Percentiles rank a stretch among this genome's conserved stretches.
phyloP scores from a whole-genome alignment of 2,888 invertebrate genomes.

The Trachelus tabidus region DNA sequence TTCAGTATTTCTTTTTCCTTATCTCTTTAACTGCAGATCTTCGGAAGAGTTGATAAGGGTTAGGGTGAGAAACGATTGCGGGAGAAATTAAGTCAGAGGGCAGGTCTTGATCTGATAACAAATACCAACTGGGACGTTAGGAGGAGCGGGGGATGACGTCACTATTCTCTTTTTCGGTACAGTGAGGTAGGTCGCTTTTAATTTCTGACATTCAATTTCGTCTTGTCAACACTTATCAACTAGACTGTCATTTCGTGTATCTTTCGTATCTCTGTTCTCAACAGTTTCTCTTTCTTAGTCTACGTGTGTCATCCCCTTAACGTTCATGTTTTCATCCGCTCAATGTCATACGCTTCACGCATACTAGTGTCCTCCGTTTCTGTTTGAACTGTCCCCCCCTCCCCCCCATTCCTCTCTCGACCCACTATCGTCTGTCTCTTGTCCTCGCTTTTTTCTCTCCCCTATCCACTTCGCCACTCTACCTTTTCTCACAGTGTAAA shows the following conservation, averaged over 20 bases:
- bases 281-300: not conserved
- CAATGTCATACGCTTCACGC: not conserved
- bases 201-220: not conserved
- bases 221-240: not conserved
- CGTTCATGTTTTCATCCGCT: not conserved
- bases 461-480: no score
- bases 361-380: not conserved
- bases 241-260: not conserved
- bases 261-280: not conserved
- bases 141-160: not conserved
- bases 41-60: not conserved
- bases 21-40: not conserved
- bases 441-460: not conserved
- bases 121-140: not conserved
- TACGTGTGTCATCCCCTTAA: not conserved
- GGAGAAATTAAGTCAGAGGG: not conserved
- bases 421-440: conserved; percentile 11
- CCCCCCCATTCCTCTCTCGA: not conserved
- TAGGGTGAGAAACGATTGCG: not conserved
- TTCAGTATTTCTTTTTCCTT: not conserved
- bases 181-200: not conserved
- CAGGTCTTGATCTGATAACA: not conserved
- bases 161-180: no score
- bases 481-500: not conserved
- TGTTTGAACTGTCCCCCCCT: not conserved